Evolutionary conservation across 1,140 invertebrate species (phyloP), one percentile per base, ranked within the genome.

Genomic region (Pseudomyrmex sp.): DNA sequence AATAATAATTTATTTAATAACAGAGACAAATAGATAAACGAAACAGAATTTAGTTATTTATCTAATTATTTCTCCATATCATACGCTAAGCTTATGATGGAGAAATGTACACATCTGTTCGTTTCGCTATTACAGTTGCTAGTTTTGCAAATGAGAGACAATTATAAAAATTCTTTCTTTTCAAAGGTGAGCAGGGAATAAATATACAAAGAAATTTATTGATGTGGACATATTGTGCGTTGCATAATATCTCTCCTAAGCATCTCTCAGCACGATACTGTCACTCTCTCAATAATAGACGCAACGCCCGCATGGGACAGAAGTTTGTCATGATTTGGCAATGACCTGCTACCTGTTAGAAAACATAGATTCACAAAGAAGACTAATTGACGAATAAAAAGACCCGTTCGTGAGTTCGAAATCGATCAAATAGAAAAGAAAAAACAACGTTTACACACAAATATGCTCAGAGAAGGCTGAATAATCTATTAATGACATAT

Each of bases 291-390:
- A 79, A 79, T 68, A 79, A 79, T 48, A 77, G 20, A 69, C 44
- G 70, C 35, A 70, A 54, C 20, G 15, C 76, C 76, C 76, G 76
- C 66, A 80, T 70, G 20, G 59, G 48, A n/a, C 46, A 7, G 13
- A 7, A 15, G 15, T 44, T 18, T 65, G 1, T 72, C 54, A 23
- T 12, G 59, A 8, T 72, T 70, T 44, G 69, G 76, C 54, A 59
- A 80, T 44, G 10, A 12, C 18, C 3, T 80, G 15, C 72, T 48
- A 70, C 54, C 66, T 70, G 54, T 61, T 70, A 70, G 44, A 70
- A 48, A 61, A 35, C 52, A 35, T 70, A 35, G 44, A 70, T 70
- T 72, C 20, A 70, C 15, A 80, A 80, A 70, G 15, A n/a, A 54
- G n/a, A 48, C 50, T 59, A 70, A 48, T 58, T 9, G 20, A 80